Conservation (phyloP, 2,797 vertebrate species). For the Eutrigla gurnardus region DNA sequence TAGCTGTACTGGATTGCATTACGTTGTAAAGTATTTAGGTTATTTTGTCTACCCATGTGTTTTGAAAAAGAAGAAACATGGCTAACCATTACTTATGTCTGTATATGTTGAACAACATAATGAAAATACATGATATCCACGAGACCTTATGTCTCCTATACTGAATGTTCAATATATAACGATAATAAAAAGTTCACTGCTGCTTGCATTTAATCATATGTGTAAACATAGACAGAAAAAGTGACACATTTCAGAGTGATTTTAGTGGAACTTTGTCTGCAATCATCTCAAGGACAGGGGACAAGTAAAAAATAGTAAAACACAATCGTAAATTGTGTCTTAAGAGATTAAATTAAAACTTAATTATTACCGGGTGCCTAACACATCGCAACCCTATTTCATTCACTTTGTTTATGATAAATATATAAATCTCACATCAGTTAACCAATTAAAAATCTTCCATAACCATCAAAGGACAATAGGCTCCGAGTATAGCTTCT, state of each 20-base stretch:
- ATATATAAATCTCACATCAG: neutral
- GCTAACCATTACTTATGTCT: neutral
- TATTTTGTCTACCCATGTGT: neutral
- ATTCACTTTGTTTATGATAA: neutral
- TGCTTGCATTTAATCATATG: neutral
- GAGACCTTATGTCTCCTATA: neutral
- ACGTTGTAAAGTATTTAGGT: neutral
- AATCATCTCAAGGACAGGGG: neutral
- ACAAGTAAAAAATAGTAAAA: neutral
- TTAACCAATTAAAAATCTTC: neutral
- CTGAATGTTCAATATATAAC: neutral
- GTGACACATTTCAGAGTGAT: neutral
- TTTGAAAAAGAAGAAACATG: conserved; percentile 9
- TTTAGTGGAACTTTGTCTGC: neutral
- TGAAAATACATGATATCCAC: neutral
- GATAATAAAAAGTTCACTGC: neutral
- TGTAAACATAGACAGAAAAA: too few relatives aligned
- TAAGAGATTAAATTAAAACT: neutral
- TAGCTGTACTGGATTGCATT: neutral
- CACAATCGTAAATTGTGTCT: too few relatives aligned
- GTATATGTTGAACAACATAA: neutral
- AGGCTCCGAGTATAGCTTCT: neutral
- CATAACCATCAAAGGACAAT: neutral
- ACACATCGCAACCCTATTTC: neutral
- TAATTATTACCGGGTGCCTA: neutral